Percentiles rank a stretch among this genome's conserved stretches.
Conservation (phyloP, 2,888 invertebrate genomes). For the Venusia cambrica region DNA sequence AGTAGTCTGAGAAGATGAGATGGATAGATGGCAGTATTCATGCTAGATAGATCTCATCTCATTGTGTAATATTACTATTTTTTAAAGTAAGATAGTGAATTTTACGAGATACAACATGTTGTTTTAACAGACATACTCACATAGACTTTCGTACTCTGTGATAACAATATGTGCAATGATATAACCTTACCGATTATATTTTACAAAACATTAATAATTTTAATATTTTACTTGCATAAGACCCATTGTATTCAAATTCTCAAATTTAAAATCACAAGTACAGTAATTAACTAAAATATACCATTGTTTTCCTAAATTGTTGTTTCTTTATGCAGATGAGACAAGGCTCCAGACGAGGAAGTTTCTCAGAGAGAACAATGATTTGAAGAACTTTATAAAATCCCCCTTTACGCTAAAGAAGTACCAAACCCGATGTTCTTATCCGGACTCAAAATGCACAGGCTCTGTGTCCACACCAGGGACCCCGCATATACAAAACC, state of each 20-base stretch:
- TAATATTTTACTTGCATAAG: too few relatives aligned
- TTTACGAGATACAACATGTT: too few relatives aligned
- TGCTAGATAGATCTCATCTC: too few relatives aligned
- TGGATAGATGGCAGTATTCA: too few relatives aligned
- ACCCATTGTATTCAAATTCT: slow-evolving; percentile 13
- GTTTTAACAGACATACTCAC: too few relatives aligned
- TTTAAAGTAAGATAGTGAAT: too few relatives aligned
- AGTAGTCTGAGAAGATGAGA: too few relatives aligned
- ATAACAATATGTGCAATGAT: too few relatives aligned
- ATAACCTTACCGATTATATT: too few relatives aligned
- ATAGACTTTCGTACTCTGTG: too few relatives aligned
- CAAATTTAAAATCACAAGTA: slow-evolving; percentile 4
- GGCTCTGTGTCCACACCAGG: slow-evolving; percentile 64
- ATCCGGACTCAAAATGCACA: slow-evolving; percentile 50
- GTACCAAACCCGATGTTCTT: slow-evolving; percentile 61
- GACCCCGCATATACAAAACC: slow-evolving; percentile 63
- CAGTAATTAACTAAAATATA: slow-evolving; percentile 7
- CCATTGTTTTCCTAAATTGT: slow-evolving; percentile 8
- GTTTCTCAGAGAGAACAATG: slow-evolving; percentile 54
- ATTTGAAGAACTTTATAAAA: slow-evolving; percentile 70
- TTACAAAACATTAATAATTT: too few relatives aligned
- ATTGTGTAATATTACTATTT: too few relatives aligned
- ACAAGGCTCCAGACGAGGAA: slow-evolving; percentile 56
- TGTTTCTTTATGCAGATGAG: slow-evolving; percentile 42
- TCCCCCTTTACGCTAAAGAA: slow-evolving; percentile 74